These are phyloP conservation scores for Petromus typicus DNA, from an alignment of 2,113 vertebrate species.

Conservation along the genomic window DNA sequence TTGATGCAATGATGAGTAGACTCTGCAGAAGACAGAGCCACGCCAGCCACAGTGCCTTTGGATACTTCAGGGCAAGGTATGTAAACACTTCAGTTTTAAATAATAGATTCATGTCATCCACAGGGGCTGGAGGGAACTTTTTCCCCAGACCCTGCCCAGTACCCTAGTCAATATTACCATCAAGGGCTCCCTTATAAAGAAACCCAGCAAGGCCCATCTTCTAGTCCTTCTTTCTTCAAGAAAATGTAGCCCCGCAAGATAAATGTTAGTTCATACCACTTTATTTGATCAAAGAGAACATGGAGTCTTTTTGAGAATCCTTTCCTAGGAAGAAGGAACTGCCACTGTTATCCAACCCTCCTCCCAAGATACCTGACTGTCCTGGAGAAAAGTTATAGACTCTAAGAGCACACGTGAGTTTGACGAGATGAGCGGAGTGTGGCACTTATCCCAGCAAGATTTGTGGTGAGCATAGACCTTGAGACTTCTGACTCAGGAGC, in stretches of 20 bases:
- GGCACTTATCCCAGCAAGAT: not conserved
- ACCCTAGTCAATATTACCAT: not conserved
- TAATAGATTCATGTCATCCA: not conserved
- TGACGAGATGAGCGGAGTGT: not conserved
- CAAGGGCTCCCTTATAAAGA: not conserved
- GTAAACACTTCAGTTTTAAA: conserved; percentile 23
- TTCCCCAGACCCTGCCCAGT: not conserved
- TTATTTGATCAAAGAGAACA: not conserved
- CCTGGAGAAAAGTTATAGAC: not conserved
- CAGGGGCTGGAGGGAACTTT: too few relatives aligned
- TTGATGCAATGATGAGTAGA: not conserved
- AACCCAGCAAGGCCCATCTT: not conserved
- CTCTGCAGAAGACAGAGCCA: not conserved
- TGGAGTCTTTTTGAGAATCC: not conserved
- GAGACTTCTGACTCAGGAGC: not conserved
- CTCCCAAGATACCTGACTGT: not conserved
- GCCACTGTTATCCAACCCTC: not conserved
- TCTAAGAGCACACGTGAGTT: not conserved
- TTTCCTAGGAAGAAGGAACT: not conserved
- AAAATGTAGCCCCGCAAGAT: not conserved
- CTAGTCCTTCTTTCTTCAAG: not conserved
- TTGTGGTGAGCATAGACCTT: not conserved
- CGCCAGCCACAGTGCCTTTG: not conserved
- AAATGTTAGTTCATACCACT: not conserved
- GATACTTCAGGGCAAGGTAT: not conserved